Conservation (phyloP, 2,797 vertebrate species). For the Bufotes viridis region DNA sequence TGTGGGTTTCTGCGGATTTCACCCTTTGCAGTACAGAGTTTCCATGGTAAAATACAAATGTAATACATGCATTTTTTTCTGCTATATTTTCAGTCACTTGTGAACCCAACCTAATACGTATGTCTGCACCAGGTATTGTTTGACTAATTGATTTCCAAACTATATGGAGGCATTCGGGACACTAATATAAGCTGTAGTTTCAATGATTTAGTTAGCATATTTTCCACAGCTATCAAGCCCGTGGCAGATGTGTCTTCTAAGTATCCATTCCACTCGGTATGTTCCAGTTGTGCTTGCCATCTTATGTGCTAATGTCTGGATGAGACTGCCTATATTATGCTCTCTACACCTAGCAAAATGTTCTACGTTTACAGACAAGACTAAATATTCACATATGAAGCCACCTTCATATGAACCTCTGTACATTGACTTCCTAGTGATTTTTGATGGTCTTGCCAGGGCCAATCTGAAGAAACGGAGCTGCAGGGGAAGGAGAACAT, state of each 20-base stretch:
- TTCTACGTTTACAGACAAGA: too few species aligned
- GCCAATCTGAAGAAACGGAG: background rate
- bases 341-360: background rate
- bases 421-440: too few species aligned
- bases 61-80: too few species aligned
- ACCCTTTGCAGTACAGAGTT: too few species aligned
- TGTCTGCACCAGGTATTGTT: background rate
- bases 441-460: background rate
- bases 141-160: background rate
- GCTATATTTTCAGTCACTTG: too few species aligned
- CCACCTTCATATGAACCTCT: too few species aligned
- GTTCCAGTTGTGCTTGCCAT: background rate
- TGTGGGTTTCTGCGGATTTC: too few species aligned
- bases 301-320: background rate
- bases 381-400: too few species aligned
- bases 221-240: background rate
- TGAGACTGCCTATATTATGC: background rate
- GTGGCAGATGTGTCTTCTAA: background rate
- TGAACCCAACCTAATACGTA: too few species aligned
- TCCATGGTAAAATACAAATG: too few species aligned
- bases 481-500: background rate
- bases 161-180: background rate
- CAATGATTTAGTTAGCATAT: constrained; percentile 3
- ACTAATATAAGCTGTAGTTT: background rate
- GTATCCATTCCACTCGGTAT: background rate